These are phyloP conservation scores for Pheosia tremula DNA, from an alignment of 2,888 invertebrate species.

Conservation along the genomic window DNA sequence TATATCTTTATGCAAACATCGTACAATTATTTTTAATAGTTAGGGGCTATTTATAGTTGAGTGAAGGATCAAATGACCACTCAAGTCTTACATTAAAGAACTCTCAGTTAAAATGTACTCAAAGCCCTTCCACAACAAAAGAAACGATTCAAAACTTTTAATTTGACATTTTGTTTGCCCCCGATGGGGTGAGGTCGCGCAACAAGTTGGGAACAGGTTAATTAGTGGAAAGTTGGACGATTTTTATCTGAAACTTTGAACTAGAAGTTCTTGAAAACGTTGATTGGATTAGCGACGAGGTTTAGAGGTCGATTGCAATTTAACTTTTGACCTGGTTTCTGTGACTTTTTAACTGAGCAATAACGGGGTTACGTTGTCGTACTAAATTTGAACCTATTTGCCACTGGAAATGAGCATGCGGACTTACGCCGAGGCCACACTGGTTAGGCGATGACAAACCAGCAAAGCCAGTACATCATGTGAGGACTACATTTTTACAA, in stretches of 20 bases:
- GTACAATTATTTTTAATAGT: too few species aligned
- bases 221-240: slow-evolving; percentile 30
- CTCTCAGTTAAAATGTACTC: neutral
- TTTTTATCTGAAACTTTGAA: neutral
- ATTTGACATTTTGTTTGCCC: slow-evolving; percentile 35
- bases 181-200: slow-evolving; percentile 30
- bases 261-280: slow-evolving; percentile 3
- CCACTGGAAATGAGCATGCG: too few species aligned
- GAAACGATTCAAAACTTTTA: slow-evolving; percentile 32
- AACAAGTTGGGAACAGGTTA: slow-evolving; percentile 42
- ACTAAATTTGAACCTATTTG: too few species aligned
- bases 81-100: neutral
- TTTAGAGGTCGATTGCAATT: neutral
- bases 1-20: too few species aligned
- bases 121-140: neutral
- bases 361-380: too few species aligned
- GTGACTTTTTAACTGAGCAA: neutral
- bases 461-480: too few species aligned
- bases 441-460: too few species aligned
- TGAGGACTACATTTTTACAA: too few species aligned
- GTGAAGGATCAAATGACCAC: neutral
- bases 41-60: too few species aligned
- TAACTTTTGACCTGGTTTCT: neutral
- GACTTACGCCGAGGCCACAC: too few species aligned
- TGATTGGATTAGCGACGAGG: neutral